phyloP scores from a whole-genome alignment of 2,888 invertebrate genomes.

The Agrotis puta region DNA sequence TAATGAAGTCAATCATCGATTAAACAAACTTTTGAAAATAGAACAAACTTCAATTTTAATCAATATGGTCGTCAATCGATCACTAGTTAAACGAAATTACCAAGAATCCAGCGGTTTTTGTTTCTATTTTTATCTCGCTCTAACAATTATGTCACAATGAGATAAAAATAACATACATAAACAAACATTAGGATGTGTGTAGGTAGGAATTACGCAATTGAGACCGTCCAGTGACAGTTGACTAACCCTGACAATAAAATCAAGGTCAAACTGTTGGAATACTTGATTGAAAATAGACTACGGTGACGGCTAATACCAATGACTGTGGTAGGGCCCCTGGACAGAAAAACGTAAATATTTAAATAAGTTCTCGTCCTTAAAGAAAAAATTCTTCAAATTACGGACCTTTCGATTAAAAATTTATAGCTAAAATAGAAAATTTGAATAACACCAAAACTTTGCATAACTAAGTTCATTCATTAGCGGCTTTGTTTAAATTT shows the following conservation, averaged over 20 bases:
- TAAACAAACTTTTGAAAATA: no score
- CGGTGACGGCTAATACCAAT: no score
- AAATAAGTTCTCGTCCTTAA: not conserved
- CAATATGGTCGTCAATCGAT: no score
- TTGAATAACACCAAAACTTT: constrained; percentile 23
- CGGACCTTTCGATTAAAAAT: not conserved
- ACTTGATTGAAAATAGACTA: constrained; percentile 3
- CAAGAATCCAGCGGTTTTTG: not conserved
- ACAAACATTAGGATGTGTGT: no score
- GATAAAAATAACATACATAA: no score
- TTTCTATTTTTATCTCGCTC: not conserved
- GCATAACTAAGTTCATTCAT: constrained; percentile 20
- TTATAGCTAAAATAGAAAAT: not conserved
- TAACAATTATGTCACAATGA: not conserved
- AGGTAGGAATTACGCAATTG: not conserved
- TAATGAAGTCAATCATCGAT: no score
- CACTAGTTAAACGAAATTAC: not conserved
- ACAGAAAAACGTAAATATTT: not conserved
- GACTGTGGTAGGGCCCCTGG: no score
- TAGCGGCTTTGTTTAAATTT: constrained; percentile 35
- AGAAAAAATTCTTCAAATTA: not conserved
- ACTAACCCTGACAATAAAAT: constrained; percentile 6
- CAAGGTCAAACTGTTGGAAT: constrained; percentile 1
- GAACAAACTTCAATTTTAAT: no score
- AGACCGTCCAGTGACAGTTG: not conserved